Evolutionary conservation across 2,888 invertebrate genomes (phyloP).

Genomic region (Torymus tubicola): DNA sequence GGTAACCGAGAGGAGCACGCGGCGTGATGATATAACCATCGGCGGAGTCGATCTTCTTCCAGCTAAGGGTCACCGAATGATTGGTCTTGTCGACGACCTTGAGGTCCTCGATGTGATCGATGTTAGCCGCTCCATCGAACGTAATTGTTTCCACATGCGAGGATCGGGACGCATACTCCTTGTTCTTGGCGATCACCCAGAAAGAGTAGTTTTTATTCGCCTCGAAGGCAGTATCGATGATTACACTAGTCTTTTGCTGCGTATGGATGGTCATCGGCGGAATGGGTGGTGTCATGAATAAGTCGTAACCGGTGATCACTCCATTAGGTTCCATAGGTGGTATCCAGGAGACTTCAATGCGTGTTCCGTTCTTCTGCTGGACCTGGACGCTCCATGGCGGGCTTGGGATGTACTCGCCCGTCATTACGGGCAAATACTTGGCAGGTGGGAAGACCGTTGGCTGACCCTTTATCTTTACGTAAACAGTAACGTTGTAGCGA

Average conservation of each 20-base stretch:
- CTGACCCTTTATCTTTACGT: conserved; percentile 80
- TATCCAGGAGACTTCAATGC: conserved; percentile 85
- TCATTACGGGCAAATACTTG: conserved; percentile 79
- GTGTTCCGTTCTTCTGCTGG: conserved; percentile 81
- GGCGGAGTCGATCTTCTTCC: conserved; percentile 80
- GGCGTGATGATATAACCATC: conserved; percentile 81
- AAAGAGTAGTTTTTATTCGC: conserved; percentile 83
- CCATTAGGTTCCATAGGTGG: conserved; percentile 83
- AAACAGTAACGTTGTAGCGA: conserved; percentile 88
- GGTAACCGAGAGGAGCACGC: conserved; percentile 79
- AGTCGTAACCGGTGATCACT: conserved; percentile 80
- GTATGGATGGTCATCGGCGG: conserved; percentile 77
- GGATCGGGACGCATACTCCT: conserved; percentile 79
- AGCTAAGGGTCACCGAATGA: conserved; percentile 79
- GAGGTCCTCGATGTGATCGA: conserved; percentile 81
- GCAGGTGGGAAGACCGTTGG: conserved; percentile 81
- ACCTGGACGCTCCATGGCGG: conserved; percentile 83
- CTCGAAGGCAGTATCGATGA: conserved; percentile 79
- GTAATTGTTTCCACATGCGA: conserved; percentile 80
- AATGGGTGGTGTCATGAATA: conserved; percentile 82
- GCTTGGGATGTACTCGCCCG: conserved; percentile 84
- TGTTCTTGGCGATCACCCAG: conserved; percentile 85
- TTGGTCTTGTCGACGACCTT: conserved; percentile 77
- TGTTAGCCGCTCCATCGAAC: conserved; percentile 82
- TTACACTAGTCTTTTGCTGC: conserved; percentile 76